phyloP scores from a whole-genome alignment of 2,888 invertebrate genomes.

The Diarsia brunnea region DNA sequence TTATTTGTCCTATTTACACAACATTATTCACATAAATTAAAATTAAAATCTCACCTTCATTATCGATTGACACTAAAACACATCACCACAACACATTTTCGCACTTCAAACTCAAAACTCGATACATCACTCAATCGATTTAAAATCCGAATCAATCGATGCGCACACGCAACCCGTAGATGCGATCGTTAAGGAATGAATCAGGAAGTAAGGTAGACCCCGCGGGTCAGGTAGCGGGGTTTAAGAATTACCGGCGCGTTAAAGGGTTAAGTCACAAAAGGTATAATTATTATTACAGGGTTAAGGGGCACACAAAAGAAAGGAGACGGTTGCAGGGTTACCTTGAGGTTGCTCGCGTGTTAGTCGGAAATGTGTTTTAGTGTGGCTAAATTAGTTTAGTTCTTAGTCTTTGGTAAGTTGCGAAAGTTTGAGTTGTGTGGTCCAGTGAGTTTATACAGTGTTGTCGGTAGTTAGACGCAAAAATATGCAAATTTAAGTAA shows the following conservation, averaged over 20 bases:
- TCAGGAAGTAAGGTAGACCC: constrained; percentile 86
- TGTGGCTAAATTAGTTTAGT: constrained; percentile 45
- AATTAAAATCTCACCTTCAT: constrained; percentile 40
- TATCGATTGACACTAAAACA: constrained; percentile 32
- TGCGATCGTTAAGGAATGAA: constrained; percentile 86
- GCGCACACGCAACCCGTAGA: constrained; percentile 88
- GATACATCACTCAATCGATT: constrained; percentile 57
- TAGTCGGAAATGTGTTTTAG: constrained; percentile 66
- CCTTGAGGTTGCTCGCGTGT: constrained; percentile 82
- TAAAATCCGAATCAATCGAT: constrained; percentile 72
- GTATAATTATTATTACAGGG: constrained; percentile 88
- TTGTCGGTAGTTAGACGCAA: neutral
- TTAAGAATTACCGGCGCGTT: constrained; percentile 87
- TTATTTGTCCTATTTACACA: neutral
- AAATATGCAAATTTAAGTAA: neutral
- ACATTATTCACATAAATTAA: neutral
- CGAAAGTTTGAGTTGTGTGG: constrained; percentile 12
- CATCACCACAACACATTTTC: constrained; percentile 32
- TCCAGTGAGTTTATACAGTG: too few species aligned
- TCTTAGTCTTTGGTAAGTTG: constrained; percentile 31
- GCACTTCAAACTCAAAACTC: constrained; percentile 32
- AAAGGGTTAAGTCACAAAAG: constrained; percentile 89
- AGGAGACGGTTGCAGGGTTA: constrained; percentile 82
- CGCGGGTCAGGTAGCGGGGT: constrained; percentile 88
- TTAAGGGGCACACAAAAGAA: constrained; percentile 83